Conservation (phyloP, 1,140 invertebrate genomes). For the Drosophila serrata region DNA sequence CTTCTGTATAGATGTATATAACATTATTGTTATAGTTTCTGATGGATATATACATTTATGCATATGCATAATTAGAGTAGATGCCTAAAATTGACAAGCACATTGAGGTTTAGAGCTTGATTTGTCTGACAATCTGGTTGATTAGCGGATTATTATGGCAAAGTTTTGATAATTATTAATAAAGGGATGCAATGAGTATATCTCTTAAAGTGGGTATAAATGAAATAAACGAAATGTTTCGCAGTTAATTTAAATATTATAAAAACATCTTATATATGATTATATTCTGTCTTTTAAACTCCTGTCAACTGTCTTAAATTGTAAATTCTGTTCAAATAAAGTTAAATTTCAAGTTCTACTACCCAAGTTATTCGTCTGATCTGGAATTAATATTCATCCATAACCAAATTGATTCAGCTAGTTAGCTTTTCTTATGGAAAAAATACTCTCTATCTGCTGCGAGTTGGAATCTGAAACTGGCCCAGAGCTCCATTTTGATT, state of each 20-base stretch:
- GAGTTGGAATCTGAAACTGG: slow-evolving; percentile 8
- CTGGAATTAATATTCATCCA: slow-evolving; percentile 1
- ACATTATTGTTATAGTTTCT: slow-evolving; percentile 15
- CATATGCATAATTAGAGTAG: slow-evolving; percentile 13
- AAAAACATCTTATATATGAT: background rate
- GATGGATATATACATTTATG: slow-evolving; percentile 2
- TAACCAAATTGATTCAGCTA: slow-evolving; percentile 2
- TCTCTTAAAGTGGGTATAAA: no score
- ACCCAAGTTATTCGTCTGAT: background rate
- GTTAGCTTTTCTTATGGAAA: slow-evolving; percentile 3
- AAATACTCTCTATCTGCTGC: slow-evolving; percentile 7
- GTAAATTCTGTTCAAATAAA: background rate
- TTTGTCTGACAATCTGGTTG: background rate
- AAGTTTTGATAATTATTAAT: background rate
- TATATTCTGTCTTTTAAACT: background rate
- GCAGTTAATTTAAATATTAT: no score
- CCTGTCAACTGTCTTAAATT: background rate
- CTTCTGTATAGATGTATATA: background rate
- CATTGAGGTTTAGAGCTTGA: slow-evolving; percentile 1
- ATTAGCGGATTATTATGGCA: slow-evolving; percentile 6
- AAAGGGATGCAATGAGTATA: accelerated
- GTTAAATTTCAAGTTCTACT: background rate
- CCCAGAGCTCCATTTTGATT: slow-evolving; percentile 34
- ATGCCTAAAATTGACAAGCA: slow-evolving; percentile 11
- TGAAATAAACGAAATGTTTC: no score